phyloP scores from a whole-genome alignment of 2,113 vertebrate genomes.

The Caranx ignobilis region DNA sequence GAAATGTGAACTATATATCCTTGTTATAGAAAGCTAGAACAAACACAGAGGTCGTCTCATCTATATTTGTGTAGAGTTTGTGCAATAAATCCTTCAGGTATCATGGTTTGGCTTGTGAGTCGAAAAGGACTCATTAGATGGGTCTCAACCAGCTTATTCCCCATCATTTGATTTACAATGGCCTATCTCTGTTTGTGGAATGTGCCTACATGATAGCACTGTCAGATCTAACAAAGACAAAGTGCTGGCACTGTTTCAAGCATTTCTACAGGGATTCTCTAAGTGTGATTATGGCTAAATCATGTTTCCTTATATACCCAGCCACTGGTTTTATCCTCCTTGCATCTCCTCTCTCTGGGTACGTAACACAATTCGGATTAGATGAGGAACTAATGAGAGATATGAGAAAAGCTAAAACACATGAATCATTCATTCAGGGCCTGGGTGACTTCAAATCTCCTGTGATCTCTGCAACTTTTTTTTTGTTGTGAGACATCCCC shows the following conservation, averaged over 20 bases:
- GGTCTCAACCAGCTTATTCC: constrained; percentile 57
- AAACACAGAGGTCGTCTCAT: neutral
- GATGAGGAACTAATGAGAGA: constrained; percentile 39
- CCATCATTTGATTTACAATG: constrained; percentile 66
- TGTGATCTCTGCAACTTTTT: neutral
- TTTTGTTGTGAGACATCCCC: neutral
- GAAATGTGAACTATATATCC: too few relatives aligned
- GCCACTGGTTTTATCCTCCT: constrained; percentile 2
- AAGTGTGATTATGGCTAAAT: constrained; percentile 53
- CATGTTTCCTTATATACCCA: constrained; percentile 35
- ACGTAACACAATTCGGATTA: constrained; percentile 18
- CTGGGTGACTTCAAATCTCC: neutral
- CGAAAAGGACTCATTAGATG: constrained; percentile 41
- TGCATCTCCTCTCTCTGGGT: constrained; percentile 7
- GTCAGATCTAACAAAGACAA: constrained; percentile 76
- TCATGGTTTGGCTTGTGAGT: constrained; percentile 10
- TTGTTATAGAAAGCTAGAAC: neutral
- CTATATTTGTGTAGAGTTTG: neutral
- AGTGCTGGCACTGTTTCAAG: constrained; percentile 40
- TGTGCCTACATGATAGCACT: constrained; percentile 74
- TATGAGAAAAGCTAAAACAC: constrained; percentile 44
- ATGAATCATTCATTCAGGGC: constrained; percentile 37
- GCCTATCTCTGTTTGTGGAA: constrained; percentile 65
- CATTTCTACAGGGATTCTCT: constrained; percentile 56
- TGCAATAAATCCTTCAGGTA: constrained; percentile 13